Conservation (phyloP, 2,888 invertebrate genomes). For the Phyllotreta striolata region DNA sequence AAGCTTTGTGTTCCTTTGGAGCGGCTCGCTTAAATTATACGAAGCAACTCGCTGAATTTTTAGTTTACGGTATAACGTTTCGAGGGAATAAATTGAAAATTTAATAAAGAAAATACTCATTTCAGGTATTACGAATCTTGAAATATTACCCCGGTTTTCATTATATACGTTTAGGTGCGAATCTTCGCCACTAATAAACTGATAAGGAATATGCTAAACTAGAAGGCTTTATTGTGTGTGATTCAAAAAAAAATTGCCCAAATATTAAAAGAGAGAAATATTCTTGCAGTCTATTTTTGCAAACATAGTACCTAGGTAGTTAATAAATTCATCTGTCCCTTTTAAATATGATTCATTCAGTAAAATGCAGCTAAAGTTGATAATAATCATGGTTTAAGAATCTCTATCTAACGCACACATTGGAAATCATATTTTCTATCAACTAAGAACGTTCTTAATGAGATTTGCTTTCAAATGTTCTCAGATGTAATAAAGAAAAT, state of each 20-base stretch:
- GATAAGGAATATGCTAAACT: neutral
- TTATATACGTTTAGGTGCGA: conserved; percentile 15
- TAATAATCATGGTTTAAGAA: neutral
- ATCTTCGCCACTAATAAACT: neutral
- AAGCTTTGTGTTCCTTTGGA: conserved; percentile 12
- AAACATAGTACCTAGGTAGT: neutral
- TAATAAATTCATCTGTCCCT: too few species aligned
- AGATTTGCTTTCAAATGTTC: too few species aligned
- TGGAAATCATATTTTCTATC: too few species aligned
- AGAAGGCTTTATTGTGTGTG: neutral
- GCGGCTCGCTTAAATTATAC: conserved; percentile 15
- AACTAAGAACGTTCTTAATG: too few species aligned
- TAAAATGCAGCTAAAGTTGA: too few species aligned
- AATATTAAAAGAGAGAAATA: too few species aligned
- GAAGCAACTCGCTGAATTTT: conserved; percentile 20
- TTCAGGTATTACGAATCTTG: conserved; percentile 18
- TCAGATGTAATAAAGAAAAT: too few species aligned
- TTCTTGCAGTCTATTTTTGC: neutral
- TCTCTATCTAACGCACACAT: neutral
- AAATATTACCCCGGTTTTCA: conserved; percentile 16
- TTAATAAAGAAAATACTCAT: conserved; percentile 24
- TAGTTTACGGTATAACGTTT: conserved; percentile 21
- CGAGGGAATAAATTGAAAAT: conserved; percentile 24
- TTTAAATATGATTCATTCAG: too few species aligned
- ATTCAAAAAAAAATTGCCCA: too few species aligned